These are phyloP conservation scores for Spodoptera littoralis DNA, from an alignment of 2,888 invertebrate species.

Conservation along the genomic window DNA sequence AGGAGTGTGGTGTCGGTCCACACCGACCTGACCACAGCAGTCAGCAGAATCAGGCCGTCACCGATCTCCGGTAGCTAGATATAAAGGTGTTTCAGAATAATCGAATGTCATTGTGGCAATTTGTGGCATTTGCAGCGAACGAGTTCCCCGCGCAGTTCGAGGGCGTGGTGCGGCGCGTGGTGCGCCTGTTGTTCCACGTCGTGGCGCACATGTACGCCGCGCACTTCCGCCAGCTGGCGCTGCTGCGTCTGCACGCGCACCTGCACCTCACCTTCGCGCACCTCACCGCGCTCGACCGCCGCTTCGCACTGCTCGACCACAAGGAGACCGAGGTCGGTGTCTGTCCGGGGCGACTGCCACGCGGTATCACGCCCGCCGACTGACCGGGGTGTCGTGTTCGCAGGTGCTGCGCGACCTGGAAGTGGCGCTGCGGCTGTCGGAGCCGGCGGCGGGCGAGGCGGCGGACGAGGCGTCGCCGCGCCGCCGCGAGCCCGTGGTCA, in stretches of 20 bases:
- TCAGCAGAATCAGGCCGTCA: no score
- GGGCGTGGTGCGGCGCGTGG: conserved; percentile 98
- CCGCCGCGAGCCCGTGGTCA: conserved; percentile 87
- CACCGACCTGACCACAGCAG: no score
- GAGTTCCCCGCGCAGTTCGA: conserved; percentile 98
- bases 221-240: conserved; percentile 98
- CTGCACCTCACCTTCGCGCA: conserved; percentile 99
- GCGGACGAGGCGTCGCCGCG: conserved; percentile 87
- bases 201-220: conserved; percentile 99
- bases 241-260: conserved; percentile 98
- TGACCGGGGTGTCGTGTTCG: neutral
- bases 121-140: conserved; percentile 90
- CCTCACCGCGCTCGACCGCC: conserved; percentile 94
- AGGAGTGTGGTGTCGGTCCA: no score
- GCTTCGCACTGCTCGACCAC: conserved; percentile 97
- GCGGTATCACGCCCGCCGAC: neutral
- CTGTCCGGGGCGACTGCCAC: no score
- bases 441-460: conserved; percentile 83
- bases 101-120: no score
- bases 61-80: no score
- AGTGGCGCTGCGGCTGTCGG: conserved; percentile 92
- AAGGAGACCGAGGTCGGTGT: conserved; percentile 95
- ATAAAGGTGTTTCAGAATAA: no score
- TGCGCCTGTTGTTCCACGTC: conserved; percentile 98
- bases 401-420: conserved; percentile 96